Base-by-base conservation (phyloP, 1,140 invertebrate genomes). In the Atta colombica region DNA sequence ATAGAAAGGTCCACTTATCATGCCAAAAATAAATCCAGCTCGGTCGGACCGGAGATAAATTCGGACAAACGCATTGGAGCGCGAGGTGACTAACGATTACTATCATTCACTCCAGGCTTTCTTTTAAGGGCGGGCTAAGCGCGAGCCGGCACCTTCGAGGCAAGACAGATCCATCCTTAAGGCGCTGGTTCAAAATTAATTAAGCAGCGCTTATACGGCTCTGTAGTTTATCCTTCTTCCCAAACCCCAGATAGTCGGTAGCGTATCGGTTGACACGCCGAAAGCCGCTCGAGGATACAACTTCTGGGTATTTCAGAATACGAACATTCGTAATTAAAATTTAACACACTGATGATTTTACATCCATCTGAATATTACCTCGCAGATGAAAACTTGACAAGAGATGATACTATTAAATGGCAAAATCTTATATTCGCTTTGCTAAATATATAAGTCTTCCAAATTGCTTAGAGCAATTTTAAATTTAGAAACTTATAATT, bases 1-100 rank as follows among this genome's bases (percentile, higher is more conserved):
- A 87, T 81, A 85, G 82, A 84, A 72, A 75, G 63, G 77, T 78
- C 71, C 77, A 86, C 89, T 91, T 91, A 91, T 89, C 88, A 88
- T 89, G 85, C 77, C 75, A 63, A 82, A 78, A 89, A 89, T 86
- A 87, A 84, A 89, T 89, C 68, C 68, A 80, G 63, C 60, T 14
- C n/a, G 61, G 31, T 71, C 60, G 51, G 14, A 53, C 53, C 21
- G 18, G 60, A 81, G 86, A 89, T 84, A 89, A 86, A 85, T 87
- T 86, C 49, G 63, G 55, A 55, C 25, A 69, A 84, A 60, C 35
- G 78, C 88, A 89, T 78, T 82, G 86, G 65, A 53, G 65, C 86
- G 58, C 78, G 51, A 77, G 61, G 60, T 88, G 75, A 89, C 81
- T 86, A 89, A 89, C 81, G 69, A 88, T 51, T 69, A 69, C 81